Evolutionary conservation across 2,888 invertebrate genomes (phyloP), one percentile per base, ranked within the genome.

Genomic region (Chironomus riparius): DNA sequence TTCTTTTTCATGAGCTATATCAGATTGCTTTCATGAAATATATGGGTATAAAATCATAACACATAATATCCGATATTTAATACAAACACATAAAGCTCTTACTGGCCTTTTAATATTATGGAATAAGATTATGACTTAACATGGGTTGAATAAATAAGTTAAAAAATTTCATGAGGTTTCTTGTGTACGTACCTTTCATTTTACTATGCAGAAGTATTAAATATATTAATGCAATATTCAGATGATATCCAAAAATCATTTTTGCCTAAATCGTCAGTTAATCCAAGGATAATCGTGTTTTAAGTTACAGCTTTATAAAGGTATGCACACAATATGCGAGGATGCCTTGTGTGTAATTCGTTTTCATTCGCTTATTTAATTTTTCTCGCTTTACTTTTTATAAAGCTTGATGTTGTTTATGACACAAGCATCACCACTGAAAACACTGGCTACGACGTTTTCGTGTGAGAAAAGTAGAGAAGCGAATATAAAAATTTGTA

Each of bases 201-300:
- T 74, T 74, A 62, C 74, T 74, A 48, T 74, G 74, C 74, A 74
- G 74, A 10, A 74, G 74, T 68, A 74, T 74, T 47, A 74, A 22
- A 21, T 74, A 74, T 38, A 74, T 74, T 47, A 74, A 68, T 74
- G 74, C 74, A 74, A 74, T 74, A 48, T 74, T 74, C 22, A 74
- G 74, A 74, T 74, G 74, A 68, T 74, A 74, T 62, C 74, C 74
- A 61, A 74, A 74, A 61, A 74, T 74, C 74, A 74, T 74, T 74
- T 74, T 74, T 65, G 74, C 13, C 74, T 74, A 74, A 65, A 68
- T 68, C 38, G 47, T 68, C n/a, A n/a, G 28, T 47, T 38, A 68
- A 68, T 65, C 65, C 65, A 24, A 24, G 12, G 65, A 21, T 24
- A 21, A 65, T 65, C 21, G 65, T 22, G 18, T 65, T 62, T 65